Evolutionary conservation across 2,888 invertebrate species (phyloP), one percentile per base, ranked within the genome.

Genomic region (Oligia fasciuncula): DNA sequence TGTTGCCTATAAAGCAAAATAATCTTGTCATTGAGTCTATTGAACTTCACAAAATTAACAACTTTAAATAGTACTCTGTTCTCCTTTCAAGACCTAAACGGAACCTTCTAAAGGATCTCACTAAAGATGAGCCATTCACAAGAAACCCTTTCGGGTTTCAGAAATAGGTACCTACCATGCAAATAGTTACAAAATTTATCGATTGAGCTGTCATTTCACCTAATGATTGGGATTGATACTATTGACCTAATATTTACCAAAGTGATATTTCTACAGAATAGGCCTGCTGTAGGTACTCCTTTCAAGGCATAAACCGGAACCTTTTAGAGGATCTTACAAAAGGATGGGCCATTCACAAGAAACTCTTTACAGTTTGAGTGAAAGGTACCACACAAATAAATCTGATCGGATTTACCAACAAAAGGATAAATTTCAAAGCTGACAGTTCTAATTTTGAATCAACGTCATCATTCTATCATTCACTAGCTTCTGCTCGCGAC

Each of bases 381-480:
- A 67, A 46, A 54, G 14, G 49, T 49, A 13, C 46, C 17, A 51
- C 17, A 17, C 51, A 23, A 57, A 35, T 54, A n/a, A 29, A 49
- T n/a, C 4, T 51, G 19, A 67, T 60, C 23, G 4, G 11, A 14
- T 54, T 49, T 54, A 54, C 40, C 19, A 63, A 71, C 60, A 63
- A 75, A 73, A 72, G 35, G 0, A 84, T 19, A 73, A 3, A n/a
- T 9, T 57, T 70, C 69, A 62, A 71, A 57, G 62, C 57, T 57
- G 63, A 51, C 51, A 46, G 13, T 43, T 60, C 57, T n/a, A 63
- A 83, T 51, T 0, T 70, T 73, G 29, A 62, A 76, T 70, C 17
- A 49, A 73, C 35, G 13, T 54, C 29, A 11, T 35, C 69, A 70
- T 57, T 49, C 49, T 14, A 49, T 49, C 49, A 49, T 49, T 49